Base-by-base conservation (phyloP, 2,797 vertebrate genomes). In the Hypotaenidia philippensis region DNA sequence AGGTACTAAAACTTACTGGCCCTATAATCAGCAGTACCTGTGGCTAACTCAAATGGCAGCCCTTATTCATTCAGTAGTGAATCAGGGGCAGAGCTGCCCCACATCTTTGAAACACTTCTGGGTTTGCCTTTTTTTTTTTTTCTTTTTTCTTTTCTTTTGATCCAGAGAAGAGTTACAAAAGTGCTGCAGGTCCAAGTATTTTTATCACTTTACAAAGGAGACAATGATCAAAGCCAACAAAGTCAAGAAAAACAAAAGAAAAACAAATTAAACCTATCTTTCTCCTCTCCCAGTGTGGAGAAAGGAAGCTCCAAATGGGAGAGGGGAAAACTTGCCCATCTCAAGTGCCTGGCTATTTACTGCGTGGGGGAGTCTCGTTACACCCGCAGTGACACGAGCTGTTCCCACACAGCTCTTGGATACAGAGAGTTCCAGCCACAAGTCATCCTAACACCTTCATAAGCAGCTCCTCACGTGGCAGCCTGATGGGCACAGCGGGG, bases 21-120 rank as follows among this genome's bases (percentile, higher is more conserved):
- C 96, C 96, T 96, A 88, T 84, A 93, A 96, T 97, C 97, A 97
- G 97, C 97, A 97, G 97, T 97, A 95, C 95, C 97, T 91, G 94
- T 94, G 97, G 95, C 97, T 94, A 90, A 92, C 94, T 93, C 87
- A 50, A 81, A 68, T 12, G 95, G 94, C n/a, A 97, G 97, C 97
- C 97, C 97, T 93, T 93, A 78, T 88, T 96, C 96, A 96, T 97
- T 97, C 97, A 98, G 98, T 96, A 98, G 97, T 97, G 97, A 98
- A 95, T 65, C 92, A 36, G 93, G 91, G 93, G 87, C 83, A 94
- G 10, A 83, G 71, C 82, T 87, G 89, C 86, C 89, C 87, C 87
- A 80, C 64, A 68, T 86, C 92, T 88, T 69, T 80, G 93, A 97
- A 97, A 96, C 94, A 95, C 95, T 97, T 96, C 93, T 91, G 83